Evolutionary conservation across 2,113 vertebrate genomes (phyloP), one percentile per base, ranked within the genome.

Genomic region (Apeltes quadracus): DNA sequence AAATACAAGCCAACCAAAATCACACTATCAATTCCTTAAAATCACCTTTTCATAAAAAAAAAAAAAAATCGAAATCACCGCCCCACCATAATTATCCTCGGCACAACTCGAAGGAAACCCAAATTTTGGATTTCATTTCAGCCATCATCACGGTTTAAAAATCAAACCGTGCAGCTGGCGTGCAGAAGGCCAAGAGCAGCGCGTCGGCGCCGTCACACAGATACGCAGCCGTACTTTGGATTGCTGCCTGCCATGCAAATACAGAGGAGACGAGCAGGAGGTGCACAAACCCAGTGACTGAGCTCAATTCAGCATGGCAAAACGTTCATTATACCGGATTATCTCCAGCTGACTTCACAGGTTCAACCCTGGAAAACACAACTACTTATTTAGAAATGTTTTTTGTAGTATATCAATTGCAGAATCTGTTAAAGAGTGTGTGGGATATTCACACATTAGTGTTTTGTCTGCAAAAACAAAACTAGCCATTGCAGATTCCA

Each of bases 201-300:
- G 76, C 77, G 18, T 70, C 61, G 13, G 57, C 67, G 82, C n/a
- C 39, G 2, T 57, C 68, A 78, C 70, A 67, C 74, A 27, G 66
- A 84, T 84, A 72, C 65, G 79, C 39, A 72, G 43, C 23, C 57
- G 53, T 16, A 75, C 79, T 69, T 66, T 44, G 69, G 72, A 76
- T 76, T 20, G 61, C 71, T 55, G 81, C 58, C 69, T 77, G 84
- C 81, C 87, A 87, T 90, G 87, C 82, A 91, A 88, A 89, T 83
- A 75, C 75, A 86, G 46, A 53, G 29, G 58, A 76, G 73, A 82
- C 79, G 36, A 78, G 44, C 57, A 75, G 74, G 78, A 75, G 65
- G 50, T 84, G 71, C 65, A 63, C 38, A 27, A 67, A 76, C 56
- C n/a, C 51, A 61, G 57, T 51, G 83, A 69, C 71, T 73, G 75